Evolutionary conservation across 2,888 invertebrate species (phyloP).

Genomic region (Cantharis rufa): DNA sequence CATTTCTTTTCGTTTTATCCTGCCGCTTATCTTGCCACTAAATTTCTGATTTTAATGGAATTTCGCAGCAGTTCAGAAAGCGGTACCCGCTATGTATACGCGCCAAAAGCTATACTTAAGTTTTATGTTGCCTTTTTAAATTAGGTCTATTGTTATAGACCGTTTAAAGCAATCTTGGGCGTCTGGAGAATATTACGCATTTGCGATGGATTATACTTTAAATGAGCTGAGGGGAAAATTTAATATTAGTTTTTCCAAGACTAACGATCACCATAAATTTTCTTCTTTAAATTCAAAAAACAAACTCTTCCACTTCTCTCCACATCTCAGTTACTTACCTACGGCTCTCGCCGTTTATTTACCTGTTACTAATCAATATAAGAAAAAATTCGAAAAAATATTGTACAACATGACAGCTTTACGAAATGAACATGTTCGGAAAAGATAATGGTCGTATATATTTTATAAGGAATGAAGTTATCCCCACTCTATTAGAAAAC

Average conservation of each 20-base stretch:
- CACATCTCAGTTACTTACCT: background rate
- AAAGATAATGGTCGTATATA: background rate
- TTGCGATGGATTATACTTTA: constrained; percentile 48
- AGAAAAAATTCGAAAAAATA: background rate
- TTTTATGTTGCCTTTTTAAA: constrained; percentile 55
- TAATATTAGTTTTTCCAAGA: constrained; percentile 37
- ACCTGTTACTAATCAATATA: background rate
- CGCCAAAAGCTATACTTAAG: constrained; percentile 51
- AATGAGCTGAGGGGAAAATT: constrained; percentile 43
- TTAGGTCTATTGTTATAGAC: constrained; percentile 55
- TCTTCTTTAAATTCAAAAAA: constrained; percentile 2
- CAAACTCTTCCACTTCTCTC: background rate
- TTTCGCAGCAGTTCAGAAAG: constrained; percentile 56
- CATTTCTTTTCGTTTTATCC: constrained; percentile 56
- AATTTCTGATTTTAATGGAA: constrained; percentile 65
- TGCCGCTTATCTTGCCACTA: constrained; percentile 61
- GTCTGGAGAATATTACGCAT: constrained; percentile 51
- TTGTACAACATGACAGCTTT: background rate
- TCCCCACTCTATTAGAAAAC: background rate
- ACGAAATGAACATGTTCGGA: background rate
- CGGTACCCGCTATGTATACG: constrained; percentile 40
- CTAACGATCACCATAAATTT: constrained; percentile 27
- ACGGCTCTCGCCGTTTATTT: background rate
- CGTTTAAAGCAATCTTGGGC: constrained; percentile 53
- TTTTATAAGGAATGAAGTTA: constrained; percentile 3